A percentile compares a stretch with the other conserved stretches of the same genome.
phyloP scores from a whole-genome alignment of 2,888 invertebrate genomes.

The Chironomus riparius region DNA sequence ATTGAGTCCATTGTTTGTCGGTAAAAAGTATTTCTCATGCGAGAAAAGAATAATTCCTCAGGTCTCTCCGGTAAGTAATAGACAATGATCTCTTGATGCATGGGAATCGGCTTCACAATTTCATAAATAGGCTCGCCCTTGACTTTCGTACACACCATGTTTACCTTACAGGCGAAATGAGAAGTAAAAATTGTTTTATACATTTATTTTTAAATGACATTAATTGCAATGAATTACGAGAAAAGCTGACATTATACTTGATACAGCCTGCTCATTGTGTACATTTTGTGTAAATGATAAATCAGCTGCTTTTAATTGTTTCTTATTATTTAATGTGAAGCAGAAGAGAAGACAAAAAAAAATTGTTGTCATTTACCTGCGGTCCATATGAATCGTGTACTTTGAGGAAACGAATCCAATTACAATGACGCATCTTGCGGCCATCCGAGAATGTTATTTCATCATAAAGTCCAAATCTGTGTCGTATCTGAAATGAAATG shows the following conservation, averaged over 20 bases:
- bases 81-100: slow-evolving; percentile 82
- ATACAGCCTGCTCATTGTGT: too few relatives aligned
- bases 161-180: slow-evolving; percentile 48
- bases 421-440: slow-evolving; percentile 75
- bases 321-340: background rate
- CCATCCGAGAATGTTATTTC: slow-evolving; percentile 67
- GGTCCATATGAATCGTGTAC: slow-evolving; percentile 68
- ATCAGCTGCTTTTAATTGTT: background rate
- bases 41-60: slow-evolving; percentile 72
- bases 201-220: background rate
- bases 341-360: background rate
- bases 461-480: slow-evolving; percentile 83
- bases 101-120: slow-evolving; percentile 72
- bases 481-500: slow-evolving; percentile 62
- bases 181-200: background rate
- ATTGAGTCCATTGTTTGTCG: slow-evolving; percentile 84
- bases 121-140: slow-evolving; percentile 86
- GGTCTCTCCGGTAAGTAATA: slow-evolving; percentile 76
- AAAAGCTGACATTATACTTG: too few relatives aligned
- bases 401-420: slow-evolving; percentile 87
- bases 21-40: slow-evolving; percentile 73
- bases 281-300: background rate
- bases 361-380: slow-evolving; percentile 37
- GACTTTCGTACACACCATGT: slow-evolving; percentile 80
- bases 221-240: background rate